Percentiles rank a stretch among this genome's conserved stretches.
These are phyloP conservation scores for Xyrauchen texanus DNA, from an alignment of 2,113 vertebrate species.

Conservation along the genomic window DNA sequence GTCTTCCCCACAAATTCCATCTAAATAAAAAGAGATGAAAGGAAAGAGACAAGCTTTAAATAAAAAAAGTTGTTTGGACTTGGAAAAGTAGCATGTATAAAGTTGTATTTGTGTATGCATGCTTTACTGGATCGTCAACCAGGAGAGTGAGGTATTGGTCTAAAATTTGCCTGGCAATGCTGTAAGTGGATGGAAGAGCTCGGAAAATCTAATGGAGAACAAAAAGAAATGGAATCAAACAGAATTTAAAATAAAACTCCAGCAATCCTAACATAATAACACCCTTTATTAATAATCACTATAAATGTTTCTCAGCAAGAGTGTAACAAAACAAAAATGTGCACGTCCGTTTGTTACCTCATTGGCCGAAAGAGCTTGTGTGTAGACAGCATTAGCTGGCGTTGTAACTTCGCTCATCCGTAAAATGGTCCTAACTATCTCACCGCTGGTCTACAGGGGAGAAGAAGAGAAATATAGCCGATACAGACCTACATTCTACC, in stretches of 20 bases:
- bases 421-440: slow-evolving; percentile 92
- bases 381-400: slow-evolving; percentile 75
- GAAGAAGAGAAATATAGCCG: not conserved
- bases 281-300: no score
- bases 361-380: slow-evolving; percentile 89
- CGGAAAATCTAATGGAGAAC: slow-evolving; percentile 80
- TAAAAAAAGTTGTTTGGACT: no score
- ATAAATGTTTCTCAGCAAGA: no score
- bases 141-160: slow-evolving; percentile 93
- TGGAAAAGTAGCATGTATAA: no score
- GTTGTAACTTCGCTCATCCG: slow-evolving; percentile 95
- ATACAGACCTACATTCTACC: slow-evolving; percentile 11
- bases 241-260: no score
- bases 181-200: slow-evolving; percentile 85
- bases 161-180: slow-evolving; percentile 85
- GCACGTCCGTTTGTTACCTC: slow-evolving; percentile 61
- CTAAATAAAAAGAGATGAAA: slow-evolving; percentile 62
- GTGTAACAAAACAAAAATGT: not conserved
- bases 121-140: slow-evolving; percentile 87
- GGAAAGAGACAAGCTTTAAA: not conserved
- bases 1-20: slow-evolving; percentile 91
- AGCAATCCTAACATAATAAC: no score
- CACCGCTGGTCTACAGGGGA: slow-evolving; percentile 85
- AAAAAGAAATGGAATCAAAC: no score
- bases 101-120: not conserved